These are phyloP conservation scores for Drosophila cardini DNA, from an alignment of 1,140 invertebrate species.

Conservation along the genomic window DNA sequence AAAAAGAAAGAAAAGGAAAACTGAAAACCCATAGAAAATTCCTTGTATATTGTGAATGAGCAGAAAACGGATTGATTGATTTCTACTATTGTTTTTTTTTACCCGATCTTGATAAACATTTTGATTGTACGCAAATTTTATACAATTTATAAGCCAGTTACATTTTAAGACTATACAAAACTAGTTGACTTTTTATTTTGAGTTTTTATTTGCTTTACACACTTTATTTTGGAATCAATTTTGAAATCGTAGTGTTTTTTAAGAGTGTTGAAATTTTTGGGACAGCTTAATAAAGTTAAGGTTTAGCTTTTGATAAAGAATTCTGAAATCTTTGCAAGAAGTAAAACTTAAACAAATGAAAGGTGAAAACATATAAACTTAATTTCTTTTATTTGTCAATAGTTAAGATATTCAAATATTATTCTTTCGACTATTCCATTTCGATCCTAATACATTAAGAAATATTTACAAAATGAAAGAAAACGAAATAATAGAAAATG, in stretches of 20 bases:
- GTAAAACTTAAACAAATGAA: slow-evolving; percentile 35
- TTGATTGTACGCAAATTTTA: slow-evolving; percentile 42
- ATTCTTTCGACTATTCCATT: slow-evolving; percentile 43
- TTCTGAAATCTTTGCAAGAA: slow-evolving; percentile 13
- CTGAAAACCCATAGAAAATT: slow-evolving; percentile 12
- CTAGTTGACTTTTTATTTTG: background rate
- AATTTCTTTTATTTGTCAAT: slow-evolving; percentile 39
- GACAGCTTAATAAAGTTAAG: slow-evolving; percentile 54
- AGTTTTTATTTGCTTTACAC: slow-evolving; percentile 22
- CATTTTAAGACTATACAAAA: slow-evolving; percentile 44
- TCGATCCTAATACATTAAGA: slow-evolving; percentile 65
- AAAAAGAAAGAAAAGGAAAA: slow-evolving; percentile 22
- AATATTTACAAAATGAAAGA: slow-evolving; percentile 34
- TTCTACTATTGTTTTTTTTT: slow-evolving; percentile 31
- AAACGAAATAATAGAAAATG: slow-evolving; percentile 56
- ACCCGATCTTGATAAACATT: slow-evolving; percentile 24
- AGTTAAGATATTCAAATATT: background rate
- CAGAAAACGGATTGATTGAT: slow-evolving; percentile 32
- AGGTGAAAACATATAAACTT: slow-evolving; percentile 55
- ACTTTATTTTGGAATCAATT: slow-evolving; percentile 44
- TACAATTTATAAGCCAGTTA: slow-evolving; percentile 41
- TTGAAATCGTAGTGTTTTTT: slow-evolving; percentile 57
- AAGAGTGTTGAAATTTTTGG: slow-evolving; percentile 61
- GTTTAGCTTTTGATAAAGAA: slow-evolving; percentile 75
- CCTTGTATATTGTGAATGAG: slow-evolving; percentile 28